A percentile compares a stretch with the other conserved stretches of the same genome.
These are phyloP conservation scores for Mustelus asterias DNA, from an alignment of 2,113 vertebrate genomes.

Conservation along the genomic window DNA sequence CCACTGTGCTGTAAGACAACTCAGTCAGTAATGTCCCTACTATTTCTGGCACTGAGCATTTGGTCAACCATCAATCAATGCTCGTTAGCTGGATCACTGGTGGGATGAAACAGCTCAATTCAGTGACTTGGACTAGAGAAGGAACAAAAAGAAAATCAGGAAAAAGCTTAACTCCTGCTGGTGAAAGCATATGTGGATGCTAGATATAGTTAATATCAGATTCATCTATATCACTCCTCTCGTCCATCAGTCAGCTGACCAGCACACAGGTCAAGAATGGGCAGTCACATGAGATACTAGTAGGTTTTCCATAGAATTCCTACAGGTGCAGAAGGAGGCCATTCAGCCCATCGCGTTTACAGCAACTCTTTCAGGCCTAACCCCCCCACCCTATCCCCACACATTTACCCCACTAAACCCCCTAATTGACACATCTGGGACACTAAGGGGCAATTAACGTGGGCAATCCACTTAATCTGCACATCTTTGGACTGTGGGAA, in stretches of 20 bases:
- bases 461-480: too few relatives aligned
- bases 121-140: neutral
- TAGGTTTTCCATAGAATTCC: too few relatives aligned
- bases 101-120: neutral
- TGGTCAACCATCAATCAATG: neutral
- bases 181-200: neutral
- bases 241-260: neutral
- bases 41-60: neutral
- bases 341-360: too few relatives aligned
- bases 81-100: neutral
- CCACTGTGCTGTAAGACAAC: neutral
- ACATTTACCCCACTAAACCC: too few relatives aligned
- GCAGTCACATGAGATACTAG: neutral
- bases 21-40: neutral
- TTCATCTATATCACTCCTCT: neutral
- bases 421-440: too few relatives aligned
- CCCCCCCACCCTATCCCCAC: too few relatives aligned
- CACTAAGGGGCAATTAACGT: too few relatives aligned
- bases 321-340: too few relatives aligned
- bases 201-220: neutral
- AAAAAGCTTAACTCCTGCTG: neutral
- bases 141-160: neutral
- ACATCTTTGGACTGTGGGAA: too few relatives aligned
- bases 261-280: neutral
- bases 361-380: too few relatives aligned